Conservation (phyloP, 2,888 invertebrate genomes). For the Chrysolina americana region DNA sequence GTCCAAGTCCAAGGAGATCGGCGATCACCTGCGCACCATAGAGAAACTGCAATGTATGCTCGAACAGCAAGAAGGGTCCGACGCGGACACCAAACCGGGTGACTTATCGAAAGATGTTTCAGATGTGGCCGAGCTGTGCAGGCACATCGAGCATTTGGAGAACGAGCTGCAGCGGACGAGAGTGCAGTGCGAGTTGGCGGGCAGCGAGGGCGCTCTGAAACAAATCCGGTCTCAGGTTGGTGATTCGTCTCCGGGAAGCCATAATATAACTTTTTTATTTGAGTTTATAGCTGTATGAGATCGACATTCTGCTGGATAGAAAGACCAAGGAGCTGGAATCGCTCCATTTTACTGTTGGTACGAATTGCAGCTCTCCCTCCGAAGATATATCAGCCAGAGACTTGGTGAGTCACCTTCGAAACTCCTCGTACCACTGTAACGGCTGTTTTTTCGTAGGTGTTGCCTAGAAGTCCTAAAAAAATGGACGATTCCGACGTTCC, state of each 20-base stretch:
- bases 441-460: slow-evolving; percentile 55
- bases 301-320: slow-evolving; percentile 79
- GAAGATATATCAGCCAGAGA: slow-evolving; percentile 85
- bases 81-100: slow-evolving; percentile 33
- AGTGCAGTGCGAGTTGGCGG: slow-evolving; percentile 64
- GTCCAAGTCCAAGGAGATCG: slow-evolving; percentile 74
- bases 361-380: slow-evolving; percentile 82
- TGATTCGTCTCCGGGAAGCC: background rate
- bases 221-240: slow-evolving; percentile 70
- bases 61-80: slow-evolving; percentile 39
- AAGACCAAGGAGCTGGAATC: slow-evolving; percentile 83
- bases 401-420: slow-evolving; percentile 62
- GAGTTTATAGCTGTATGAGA: slow-evolving; percentile 72
- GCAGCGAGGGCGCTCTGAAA: slow-evolving; percentile 66
- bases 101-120: slow-evolving; percentile 70
- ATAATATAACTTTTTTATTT: too few relatives aligned
- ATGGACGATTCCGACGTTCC: slow-evolving; percentile 67
- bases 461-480: slow-evolving; percentile 61
- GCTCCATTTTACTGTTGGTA: slow-evolving; percentile 77
- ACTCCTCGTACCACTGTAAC: slow-evolving; percentile 25
- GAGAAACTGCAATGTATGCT: slow-evolving; percentile 73
- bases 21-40: slow-evolving; percentile 72
- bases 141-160: slow-evolving; percentile 71
- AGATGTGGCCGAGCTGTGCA: slow-evolving; percentile 67
- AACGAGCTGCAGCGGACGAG: slow-evolving; percentile 64